Evolutionary conservation across 2,113 vertebrate species (phyloP).

Genomic region (Parotia lawesii): DNA sequence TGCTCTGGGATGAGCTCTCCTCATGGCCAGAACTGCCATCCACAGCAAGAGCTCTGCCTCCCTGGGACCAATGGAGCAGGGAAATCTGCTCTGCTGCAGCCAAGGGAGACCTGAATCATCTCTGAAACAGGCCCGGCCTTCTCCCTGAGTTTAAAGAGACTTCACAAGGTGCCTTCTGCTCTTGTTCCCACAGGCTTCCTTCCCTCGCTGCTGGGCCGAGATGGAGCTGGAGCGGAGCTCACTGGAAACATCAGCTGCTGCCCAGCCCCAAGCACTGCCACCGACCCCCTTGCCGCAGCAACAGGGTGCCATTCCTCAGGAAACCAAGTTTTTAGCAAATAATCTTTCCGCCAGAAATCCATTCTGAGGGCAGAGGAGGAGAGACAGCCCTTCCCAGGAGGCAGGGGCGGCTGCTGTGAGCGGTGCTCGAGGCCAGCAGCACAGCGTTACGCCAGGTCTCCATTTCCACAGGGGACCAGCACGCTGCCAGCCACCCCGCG

Average conservation of each 20-base stretch:
- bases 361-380: neutral
- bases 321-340: neutral
- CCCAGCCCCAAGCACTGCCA: neutral
- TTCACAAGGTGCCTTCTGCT: neutral
- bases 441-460: accelerated
- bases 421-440: accelerated
- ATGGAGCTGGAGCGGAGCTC: neutral
- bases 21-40: accelerated
- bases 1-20: neutral
- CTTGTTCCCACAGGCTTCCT: neutral
- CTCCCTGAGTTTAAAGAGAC: neutral
- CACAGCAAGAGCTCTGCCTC: neutral
- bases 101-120: neutral
- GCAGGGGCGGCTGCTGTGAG: neutral
- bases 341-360: neutral
- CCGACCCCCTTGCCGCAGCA: neutral
- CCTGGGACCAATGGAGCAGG: accelerated
- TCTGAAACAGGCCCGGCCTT: neutral
- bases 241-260: neutral
- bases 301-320: neutral
- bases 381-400: neutral
- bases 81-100: accelerated
- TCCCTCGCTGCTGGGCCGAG: neutral
- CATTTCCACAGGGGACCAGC: neutral
- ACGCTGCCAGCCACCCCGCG: accelerated